Base-by-base conservation (phyloP, 2,113 vertebrate species). In the Azemiops feae region DNA sequence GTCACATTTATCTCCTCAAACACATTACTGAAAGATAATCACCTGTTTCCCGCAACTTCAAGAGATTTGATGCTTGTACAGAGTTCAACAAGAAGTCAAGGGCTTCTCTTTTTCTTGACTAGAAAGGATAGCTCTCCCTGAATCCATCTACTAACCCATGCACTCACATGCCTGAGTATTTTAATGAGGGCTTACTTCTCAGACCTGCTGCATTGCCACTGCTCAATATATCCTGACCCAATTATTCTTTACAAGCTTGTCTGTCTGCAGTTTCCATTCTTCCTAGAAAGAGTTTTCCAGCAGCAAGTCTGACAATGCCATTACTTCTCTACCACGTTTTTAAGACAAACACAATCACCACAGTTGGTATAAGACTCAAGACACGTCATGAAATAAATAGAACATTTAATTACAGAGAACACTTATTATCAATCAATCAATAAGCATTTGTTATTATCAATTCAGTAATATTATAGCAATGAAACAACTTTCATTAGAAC, bases 401-500 rank as follows among this genome's bases (percentile, higher is more conserved):
- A 9, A 39, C 1, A 2, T 27, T 81, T 47, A 25, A 69, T 47
- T 86, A 54, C 20, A 20, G 34, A 22, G 34, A 43, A 22, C 74
- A 43, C 22, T 81, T 22, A 39, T 81, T 81, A 81, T 43, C 74
- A 9, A 43, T 69, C 0, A 5, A 69, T 34, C 4, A 69, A n/a
- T 16, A n/a, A 69, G n/a, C 30, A n/a, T 69, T 69, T 45, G n/a
- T 90, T 58, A 86, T 45, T 53, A 58, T 60, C 58, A 60, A 50
- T 11, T 11, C 5, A 55, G 81, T 1, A 8, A 93, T 1, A 0
- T 1, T 57, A 91, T 54, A n/a, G 86, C 3, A 9, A 22, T 8
- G 1, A 14, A 39, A 64, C 58, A 9, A 43, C 4, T 50, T 58
- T 4, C 23, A 4, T 0, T 27, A 93, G 52, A 95, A 93, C 98